phyloP scores from a whole-genome alignment of 2,113 vertebrate species.

The Coptodon bakossiorum region DNA sequence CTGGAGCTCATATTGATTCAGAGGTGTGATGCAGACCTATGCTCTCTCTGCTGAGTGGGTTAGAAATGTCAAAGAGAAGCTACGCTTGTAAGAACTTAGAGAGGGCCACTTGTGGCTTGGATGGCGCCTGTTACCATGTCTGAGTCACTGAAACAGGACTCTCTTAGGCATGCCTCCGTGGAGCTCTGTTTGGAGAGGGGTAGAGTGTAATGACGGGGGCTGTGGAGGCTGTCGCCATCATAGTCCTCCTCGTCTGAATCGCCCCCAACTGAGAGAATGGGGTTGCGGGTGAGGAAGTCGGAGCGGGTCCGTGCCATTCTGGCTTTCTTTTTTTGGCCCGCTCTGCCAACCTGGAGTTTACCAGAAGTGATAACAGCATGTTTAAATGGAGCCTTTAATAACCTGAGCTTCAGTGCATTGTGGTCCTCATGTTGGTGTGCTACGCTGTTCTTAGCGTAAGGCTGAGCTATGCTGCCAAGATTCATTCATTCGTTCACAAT shows the following conservation, averaged over 20 bases:
- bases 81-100: slow-evolving; percentile 27
- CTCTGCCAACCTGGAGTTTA: slow-evolving; percentile 77
- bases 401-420: not conserved
- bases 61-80: slow-evolving; percentile 68
- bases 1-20: slow-evolving; percentile 20
- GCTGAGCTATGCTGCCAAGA: not conserved
- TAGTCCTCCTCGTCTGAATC: slow-evolving; percentile 95
- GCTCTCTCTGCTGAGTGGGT: slow-evolving; percentile 68
- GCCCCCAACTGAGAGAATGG: slow-evolving; percentile 83
- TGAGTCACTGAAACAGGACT: slow-evolving; percentile 98
- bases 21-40: slow-evolving; percentile 66
- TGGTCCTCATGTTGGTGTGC: not conserved
- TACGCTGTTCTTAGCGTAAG: not conserved
- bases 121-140: slow-evolving; percentile 89
- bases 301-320: slow-evolving; percentile 99
- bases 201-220: slow-evolving; percentile 73
- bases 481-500: not conserved
- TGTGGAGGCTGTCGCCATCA: slow-evolving; percentile 77
- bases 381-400: slow-evolving; percentile 19
- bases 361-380: slow-evolving; percentile 68
- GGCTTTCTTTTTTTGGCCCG: slow-evolving; percentile 97
- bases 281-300: slow-evolving; percentile 97
- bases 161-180: slow-evolving; percentile 73
- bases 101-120: slow-evolving; percentile 28
- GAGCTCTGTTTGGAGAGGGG: slow-evolving; percentile 79